These are phyloP conservation scores for Hyphantria cunea DNA, from an alignment of 1,140 invertebrate species.

Conservation along the genomic window DNA sequence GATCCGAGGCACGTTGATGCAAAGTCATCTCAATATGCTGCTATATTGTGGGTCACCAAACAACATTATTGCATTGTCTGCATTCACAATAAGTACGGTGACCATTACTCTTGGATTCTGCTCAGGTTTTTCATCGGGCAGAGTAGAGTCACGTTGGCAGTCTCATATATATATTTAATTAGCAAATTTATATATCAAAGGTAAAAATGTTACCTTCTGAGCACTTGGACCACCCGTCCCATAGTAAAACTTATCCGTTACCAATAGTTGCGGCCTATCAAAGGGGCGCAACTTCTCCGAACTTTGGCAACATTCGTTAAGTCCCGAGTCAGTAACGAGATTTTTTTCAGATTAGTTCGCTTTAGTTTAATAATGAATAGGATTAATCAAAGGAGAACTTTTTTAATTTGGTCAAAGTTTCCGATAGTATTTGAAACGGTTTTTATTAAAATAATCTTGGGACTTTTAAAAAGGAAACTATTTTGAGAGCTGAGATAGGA, in stretches of 20 bases:
- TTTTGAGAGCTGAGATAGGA: no score
- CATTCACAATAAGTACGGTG: no score
- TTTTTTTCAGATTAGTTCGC: conserved; percentile 56
- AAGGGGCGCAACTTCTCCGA: conserved; percentile 54
- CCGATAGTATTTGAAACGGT: conserved; percentile 5
- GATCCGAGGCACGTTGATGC: no score
- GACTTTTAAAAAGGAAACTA: conserved; percentile 2
- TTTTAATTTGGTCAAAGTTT: conserved; percentile 36
- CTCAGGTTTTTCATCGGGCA: no score
- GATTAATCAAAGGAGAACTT: conserved; percentile 45
- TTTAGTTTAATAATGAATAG: conserved; percentile 64
- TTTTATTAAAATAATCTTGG: conserved; percentile 23
- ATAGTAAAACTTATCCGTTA: conserved; percentile 58
- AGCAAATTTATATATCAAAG: no score
- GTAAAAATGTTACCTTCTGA: no score
- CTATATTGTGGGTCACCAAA: no score
- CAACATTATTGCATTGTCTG: no score
- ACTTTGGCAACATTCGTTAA: conserved; percentile 43
- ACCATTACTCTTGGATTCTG: no score
- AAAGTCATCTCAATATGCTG: no score
- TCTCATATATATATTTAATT: no score
- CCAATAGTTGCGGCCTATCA: conserved; percentile 61
- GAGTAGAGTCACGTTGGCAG: no score
- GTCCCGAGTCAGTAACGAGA: conserved; percentile 45
- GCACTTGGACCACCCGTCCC: conserved; percentile 33